Percentiles rank a stretch among this genome's conserved stretches.
phyloP scores from a whole-genome alignment of 1,140 invertebrate genomes.

The Drosophila pachea region DNA sequence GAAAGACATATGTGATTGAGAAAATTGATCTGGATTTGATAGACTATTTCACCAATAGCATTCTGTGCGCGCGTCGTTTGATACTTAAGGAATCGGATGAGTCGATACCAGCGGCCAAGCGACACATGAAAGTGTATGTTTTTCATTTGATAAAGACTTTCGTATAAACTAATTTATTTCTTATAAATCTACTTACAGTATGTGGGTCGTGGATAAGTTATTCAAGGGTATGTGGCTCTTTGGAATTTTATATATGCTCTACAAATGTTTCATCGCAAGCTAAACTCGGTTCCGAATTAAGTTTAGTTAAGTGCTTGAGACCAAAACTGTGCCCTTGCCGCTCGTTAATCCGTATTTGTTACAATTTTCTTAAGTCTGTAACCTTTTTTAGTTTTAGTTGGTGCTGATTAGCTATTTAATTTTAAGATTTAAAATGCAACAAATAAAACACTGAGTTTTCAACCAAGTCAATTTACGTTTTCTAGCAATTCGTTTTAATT shows the following conservation, averaged over 20 bases:
- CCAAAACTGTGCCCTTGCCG: constrained; percentile 59
- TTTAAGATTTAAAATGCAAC: constrained; percentile 38
- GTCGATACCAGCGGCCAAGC: constrained; percentile 87
- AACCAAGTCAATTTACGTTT: not conserved
- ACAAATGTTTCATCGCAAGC: constrained; percentile 65
- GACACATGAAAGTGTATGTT: constrained; percentile 86
- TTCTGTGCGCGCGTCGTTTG: constrained; percentile 85
- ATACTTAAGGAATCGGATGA: constrained; percentile 91
- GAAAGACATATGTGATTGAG: constrained; percentile 84
- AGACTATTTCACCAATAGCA: constrained; percentile 87
- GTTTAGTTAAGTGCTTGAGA: constrained; percentile 66
- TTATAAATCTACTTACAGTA: constrained; percentile 40
- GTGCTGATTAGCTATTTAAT: constrained; percentile 51
- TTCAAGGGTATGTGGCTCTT: constrained; percentile 70
- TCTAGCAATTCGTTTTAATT: not conserved
- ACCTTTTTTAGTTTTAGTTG: constrained; percentile 45
- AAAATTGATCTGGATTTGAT: constrained; percentile 85
- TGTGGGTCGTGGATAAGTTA: constrained; percentile 75
- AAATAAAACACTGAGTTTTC: constrained; percentile 48
- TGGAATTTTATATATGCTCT: constrained; percentile 64
- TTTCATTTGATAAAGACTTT: constrained; percentile 60
- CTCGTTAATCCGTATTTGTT: constrained; percentile 38
- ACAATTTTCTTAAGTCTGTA: constrained; percentile 38
- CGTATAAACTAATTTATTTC: not conserved
- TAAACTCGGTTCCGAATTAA: constrained; percentile 25